Conservation (phyloP, 1,140 invertebrate genomes). For the Macrobrachium nipponense region DNA sequence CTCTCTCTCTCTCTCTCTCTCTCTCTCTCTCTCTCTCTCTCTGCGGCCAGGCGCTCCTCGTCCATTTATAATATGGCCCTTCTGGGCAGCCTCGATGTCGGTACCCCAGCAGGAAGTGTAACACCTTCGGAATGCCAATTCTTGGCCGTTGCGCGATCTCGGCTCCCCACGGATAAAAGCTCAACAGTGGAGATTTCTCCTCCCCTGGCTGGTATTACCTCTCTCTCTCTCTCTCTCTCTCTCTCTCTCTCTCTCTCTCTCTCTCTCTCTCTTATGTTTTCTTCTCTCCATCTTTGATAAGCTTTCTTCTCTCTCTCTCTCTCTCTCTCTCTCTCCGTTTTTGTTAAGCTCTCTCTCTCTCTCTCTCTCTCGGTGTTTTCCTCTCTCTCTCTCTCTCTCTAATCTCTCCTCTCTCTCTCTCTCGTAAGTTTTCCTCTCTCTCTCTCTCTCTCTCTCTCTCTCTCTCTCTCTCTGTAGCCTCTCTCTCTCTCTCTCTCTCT, state of each 20-base stretch:
- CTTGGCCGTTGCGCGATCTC: background rate
- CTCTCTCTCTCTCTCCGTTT: too few species aligned
- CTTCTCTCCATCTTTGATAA: too few species aligned
- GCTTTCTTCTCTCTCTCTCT: too few species aligned
- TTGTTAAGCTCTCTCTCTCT: background rate
- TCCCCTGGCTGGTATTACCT: background rate
- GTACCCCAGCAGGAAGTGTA: too few species aligned
- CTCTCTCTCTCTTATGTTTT: too few species aligned
- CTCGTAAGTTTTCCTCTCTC: background rate
- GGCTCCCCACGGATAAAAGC: too few species aligned
- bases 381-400: background rate
- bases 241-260: too few species aligned
- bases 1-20: conserved; percentile 11
- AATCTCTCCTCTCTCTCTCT: too few species aligned
- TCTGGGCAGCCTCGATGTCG: too few species aligned
- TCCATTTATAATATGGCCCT: too few species aligned
- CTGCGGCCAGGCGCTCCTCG: too few species aligned
- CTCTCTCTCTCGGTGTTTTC: background rate
- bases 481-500: background rate
- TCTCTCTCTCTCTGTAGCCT: background rate
- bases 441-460: background rate
- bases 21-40: conserved; percentile 7
- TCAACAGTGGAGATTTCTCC: too few species aligned
- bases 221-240: background rate
- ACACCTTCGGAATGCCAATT: background rate